Conservation (phyloP, 2,113 vertebrate species). For the Hylia prasina region DNA sequence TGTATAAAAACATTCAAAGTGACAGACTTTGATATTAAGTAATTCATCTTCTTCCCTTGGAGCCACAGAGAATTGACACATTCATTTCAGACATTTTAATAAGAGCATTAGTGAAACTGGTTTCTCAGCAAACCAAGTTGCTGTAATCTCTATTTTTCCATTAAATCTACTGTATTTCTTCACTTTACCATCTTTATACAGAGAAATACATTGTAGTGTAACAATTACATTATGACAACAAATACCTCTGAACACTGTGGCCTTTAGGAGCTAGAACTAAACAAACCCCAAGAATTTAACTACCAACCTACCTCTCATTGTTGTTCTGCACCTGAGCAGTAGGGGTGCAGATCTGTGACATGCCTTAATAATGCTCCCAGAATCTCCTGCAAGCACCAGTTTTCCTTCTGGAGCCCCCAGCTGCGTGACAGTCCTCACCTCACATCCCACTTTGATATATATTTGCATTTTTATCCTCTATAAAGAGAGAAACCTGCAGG, state of each 20-base stretch:
- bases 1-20: neutral
- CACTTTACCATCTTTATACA: neutral
- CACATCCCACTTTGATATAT: neutral
- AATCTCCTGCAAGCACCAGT: neutral
- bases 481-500: neutral
- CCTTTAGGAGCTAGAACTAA: neutral
- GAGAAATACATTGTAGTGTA: neutral
- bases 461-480: neutral
- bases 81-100: constrained; percentile 1
- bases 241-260: neutral
- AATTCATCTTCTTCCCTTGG: neutral
- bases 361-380: neutral
- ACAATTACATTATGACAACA: neutral
- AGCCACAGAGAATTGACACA: neutral
- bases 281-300: neutral
- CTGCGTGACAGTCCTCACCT: neutral
- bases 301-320: neutral
- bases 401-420: neutral
- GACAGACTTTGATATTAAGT: neutral
- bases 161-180: neutral
- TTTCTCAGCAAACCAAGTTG: neutral
- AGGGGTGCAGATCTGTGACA: neutral
- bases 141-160: neutral
- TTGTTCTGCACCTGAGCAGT: neutral
- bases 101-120: neutral